Percentiles rank a stretch among this genome's conserved stretches.
phyloP scores from a whole-genome alignment of 2,797 vertebrate species.

The Thripadectes ignobilis region DNA sequence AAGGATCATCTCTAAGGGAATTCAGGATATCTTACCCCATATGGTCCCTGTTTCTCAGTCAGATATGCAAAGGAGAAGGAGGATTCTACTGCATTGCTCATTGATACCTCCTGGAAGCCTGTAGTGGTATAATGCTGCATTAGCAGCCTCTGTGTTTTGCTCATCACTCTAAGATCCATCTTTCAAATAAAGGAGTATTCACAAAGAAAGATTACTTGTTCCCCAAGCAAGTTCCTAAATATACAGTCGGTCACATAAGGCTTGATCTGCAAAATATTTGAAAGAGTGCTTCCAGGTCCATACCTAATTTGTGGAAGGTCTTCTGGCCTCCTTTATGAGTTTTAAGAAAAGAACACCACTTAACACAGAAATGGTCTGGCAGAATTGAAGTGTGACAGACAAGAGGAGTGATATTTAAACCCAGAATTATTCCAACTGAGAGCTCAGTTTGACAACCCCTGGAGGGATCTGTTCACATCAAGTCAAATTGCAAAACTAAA shows the following conservation, averaged over 20 bases:
- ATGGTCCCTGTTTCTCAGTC: neutral
- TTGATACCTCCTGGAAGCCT: neutral
- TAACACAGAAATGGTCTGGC: conserved; percentile 11
- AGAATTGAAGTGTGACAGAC: conserved; percentile 45
- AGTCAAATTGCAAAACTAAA: conserved; percentile 49
- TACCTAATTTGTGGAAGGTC: neutral
- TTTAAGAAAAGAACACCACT: neutral
- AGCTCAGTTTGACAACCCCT: conserved; percentile 48
- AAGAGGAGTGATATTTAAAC: conserved; percentile 36
- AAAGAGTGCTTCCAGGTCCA: neutral
- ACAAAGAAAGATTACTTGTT: neutral
- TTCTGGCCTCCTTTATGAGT: neutral
- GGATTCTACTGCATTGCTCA: neutral
- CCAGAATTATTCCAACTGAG: conserved; percentile 39
- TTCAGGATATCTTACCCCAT: neutral
- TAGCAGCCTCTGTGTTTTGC: neutral
- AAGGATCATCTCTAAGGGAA: neutral
- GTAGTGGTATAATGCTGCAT: neutral
- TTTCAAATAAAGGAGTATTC: neutral
- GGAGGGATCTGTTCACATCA: conserved; percentile 51
- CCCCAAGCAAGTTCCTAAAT: neutral
- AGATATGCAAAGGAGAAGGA: neutral
- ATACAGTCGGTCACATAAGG: neutral
- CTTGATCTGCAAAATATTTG: neutral
- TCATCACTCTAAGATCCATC: neutral